phyloP scores from a whole-genome alignment of 2,888 invertebrate species.

The Drosophila emarginata region DNA sequence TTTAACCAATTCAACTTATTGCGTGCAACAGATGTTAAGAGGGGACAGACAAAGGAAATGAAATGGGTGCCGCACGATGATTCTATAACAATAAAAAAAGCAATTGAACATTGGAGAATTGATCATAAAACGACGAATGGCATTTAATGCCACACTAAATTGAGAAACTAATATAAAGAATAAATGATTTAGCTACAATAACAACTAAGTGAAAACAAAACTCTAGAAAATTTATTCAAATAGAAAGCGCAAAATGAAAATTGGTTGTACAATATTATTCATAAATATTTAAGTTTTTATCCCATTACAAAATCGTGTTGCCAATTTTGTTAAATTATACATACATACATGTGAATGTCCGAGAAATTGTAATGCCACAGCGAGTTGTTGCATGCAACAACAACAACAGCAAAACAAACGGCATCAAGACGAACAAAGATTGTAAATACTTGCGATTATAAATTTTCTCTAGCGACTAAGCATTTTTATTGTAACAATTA shows the following conservation, averaged over 20 bases:
- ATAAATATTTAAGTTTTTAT: conserved; percentile 49
- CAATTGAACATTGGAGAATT: conserved; percentile 65
- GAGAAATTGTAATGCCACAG: conserved; percentile 25
- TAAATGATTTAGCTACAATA: conserved; percentile 57
- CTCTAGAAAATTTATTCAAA: conserved; percentile 68
- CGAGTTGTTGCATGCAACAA: conserved; percentile 15
- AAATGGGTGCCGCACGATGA: conserved; percentile 15
- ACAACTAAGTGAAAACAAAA: conserved; percentile 61
- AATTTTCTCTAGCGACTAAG: conserved; percentile 54
- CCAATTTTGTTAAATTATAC: conserved; percentile 60
- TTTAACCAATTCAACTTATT: not conserved
- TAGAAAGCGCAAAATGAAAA: conserved; percentile 43
- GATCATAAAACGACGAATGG: conserved; percentile 72
- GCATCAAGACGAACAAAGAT: conserved; percentile 4
- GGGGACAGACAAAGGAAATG: not conserved
- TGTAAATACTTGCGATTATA: conserved; percentile 41
- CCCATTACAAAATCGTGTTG: conserved; percentile 47
- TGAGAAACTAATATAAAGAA: conserved; percentile 38
- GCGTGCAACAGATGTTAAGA: not conserved
- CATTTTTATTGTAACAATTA: conserved; percentile 43
- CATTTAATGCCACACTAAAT: conserved; percentile 69
- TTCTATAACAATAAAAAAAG: conserved; percentile 41
- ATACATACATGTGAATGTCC: conserved; percentile 25
- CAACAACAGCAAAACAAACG: conserved; percentile 14
- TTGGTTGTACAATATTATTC: conserved; percentile 65